Evolutionary conservation across 92 coral and sea anemone genomes (phyloP).

Genomic region (Nematostella vectensis): DNA sequence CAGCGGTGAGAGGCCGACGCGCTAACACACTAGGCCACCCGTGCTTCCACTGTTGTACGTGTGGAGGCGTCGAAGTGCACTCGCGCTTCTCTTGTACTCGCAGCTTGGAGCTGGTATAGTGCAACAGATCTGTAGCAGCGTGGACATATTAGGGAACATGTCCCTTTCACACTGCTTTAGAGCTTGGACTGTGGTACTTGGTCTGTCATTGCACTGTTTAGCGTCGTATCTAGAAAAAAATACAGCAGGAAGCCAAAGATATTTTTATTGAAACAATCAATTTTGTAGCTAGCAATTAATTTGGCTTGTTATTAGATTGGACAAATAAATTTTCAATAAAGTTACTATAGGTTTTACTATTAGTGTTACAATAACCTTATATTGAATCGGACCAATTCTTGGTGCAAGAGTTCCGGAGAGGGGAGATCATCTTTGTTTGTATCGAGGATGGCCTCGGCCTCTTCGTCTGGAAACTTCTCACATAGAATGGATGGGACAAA

Average conservation of each 20-base stretch:
- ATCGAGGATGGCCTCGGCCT: conserved; percentile 19
- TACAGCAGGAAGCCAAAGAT: too few relatives aligned
- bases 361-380: conserved; percentile 20
- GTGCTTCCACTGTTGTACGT: too few relatives aligned
- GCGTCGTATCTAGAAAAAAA: too few relatives aligned
- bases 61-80: conserved; percentile 20
- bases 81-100: conserved; percentile 11
- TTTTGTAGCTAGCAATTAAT: too few relatives aligned
- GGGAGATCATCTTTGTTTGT: conserved; percentile 28
- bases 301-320: too few relatives aligned
- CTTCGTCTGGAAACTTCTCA: conserved; percentile 15
- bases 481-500: conserved; percentile 25
- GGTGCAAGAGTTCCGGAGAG: conserved; percentile 12
- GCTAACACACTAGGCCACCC: too few relatives aligned
- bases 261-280: too few relatives aligned
- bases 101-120: conserved; percentile 16
- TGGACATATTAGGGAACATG: conserved; percentile 8
- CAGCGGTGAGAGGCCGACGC: too few relatives aligned
- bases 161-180: conserved; percentile 29
- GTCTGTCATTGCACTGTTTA: too few relatives aligned
- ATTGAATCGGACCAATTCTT: conserved; percentile 20
- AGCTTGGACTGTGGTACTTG: conserved; percentile 22
- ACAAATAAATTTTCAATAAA: conserved; percentile 4
- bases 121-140: conserved; percentile 13
- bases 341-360: conserved; percentile 10